Base-by-base conservation (phyloP, 2,888 invertebrate genomes). In the Agrotis exclamationis region DNA sequence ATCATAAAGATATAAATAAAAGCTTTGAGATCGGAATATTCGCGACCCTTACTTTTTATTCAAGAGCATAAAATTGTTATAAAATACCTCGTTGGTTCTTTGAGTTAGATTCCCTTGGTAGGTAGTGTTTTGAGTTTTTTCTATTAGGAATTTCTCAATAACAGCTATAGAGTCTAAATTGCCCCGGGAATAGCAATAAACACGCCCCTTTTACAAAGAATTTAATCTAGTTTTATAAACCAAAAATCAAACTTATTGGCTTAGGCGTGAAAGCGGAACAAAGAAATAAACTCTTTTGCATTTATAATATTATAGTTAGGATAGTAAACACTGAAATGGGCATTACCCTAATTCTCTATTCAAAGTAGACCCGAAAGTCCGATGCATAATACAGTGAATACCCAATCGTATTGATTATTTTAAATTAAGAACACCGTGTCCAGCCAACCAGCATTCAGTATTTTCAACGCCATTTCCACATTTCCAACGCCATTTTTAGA, bases 371-470 rank as follows among this genome's bases (percentile, higher is more conserved):
- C 39, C 20, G 54, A 48, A n/a, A 16, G 9, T 5, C 2, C 4
- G 13, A 24, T 58, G 58, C 47, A 78, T 71, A 79, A 71, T 44
- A 47, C 11, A 73, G 14, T 2, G 11, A 45, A 22, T 20, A 56
- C 66, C 74, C 76, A 70, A 58, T 74, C 1, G 54, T 66, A 83
- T 80, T 24, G 84, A 85, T 83, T 70, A 66, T 72, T 72, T 80
- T 83, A 83, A 83, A 83, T 76, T 65, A 67, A 70, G 68, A 69
- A 70, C 62, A 28, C 28, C 14, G 24, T 16, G 4, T 33, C 14
- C 13, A 62, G 22, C 56, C 47, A 51, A 47, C 50, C 63, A 44
- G 53, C 48, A 28, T 18, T 56, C 51, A 11, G 24, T 9, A 50
- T 69, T 64, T 64, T 68, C 62, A 59, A 53, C 48, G 45, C 50